phyloP scores from a whole-genome alignment of 2,797 vertebrate genomes.

The Falco rusticolus region DNA sequence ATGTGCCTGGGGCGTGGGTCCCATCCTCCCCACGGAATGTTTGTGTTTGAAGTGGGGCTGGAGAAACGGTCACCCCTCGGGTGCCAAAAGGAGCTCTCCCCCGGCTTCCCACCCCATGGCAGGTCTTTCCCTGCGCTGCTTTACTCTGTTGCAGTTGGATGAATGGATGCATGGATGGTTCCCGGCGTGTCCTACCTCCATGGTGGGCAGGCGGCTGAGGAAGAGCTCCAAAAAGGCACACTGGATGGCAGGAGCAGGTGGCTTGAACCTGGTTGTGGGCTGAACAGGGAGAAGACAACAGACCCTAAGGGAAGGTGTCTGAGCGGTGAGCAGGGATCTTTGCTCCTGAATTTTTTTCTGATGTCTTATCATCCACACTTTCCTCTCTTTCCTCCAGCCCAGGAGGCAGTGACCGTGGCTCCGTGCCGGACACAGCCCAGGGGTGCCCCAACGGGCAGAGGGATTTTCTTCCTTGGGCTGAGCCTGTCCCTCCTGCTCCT shows the following conservation, averaged over 20 bases:
- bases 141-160: not conserved
- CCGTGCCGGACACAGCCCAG: not conserved
- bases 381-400: not conserved
- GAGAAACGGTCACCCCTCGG: not conserved
- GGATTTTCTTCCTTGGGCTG: not conserved
- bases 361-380: fast-evolving
- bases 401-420: not conserved
- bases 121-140: too few relatives aligned
- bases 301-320: not conserved
- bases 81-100: not conserved
- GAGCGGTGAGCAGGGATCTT: not conserved
- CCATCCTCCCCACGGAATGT: not conserved
- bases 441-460: not conserved
- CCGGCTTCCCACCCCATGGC: fast-evolving
- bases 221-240: not conserved
- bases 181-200: not conserved
- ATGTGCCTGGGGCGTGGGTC: fast-evolving
- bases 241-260: not conserved
- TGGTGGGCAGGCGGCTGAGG: not conserved
- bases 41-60: not conserved
- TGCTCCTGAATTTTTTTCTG: not conserved
- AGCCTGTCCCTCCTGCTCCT: not conserved
- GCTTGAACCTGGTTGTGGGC: not conserved
- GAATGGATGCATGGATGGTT: not conserved
- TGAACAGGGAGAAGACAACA: not conserved